These are phyloP conservation scores for Phyllostomus discolor DNA, from an alignment of 2,113 vertebrate genomes.

Conservation along the genomic window DNA sequence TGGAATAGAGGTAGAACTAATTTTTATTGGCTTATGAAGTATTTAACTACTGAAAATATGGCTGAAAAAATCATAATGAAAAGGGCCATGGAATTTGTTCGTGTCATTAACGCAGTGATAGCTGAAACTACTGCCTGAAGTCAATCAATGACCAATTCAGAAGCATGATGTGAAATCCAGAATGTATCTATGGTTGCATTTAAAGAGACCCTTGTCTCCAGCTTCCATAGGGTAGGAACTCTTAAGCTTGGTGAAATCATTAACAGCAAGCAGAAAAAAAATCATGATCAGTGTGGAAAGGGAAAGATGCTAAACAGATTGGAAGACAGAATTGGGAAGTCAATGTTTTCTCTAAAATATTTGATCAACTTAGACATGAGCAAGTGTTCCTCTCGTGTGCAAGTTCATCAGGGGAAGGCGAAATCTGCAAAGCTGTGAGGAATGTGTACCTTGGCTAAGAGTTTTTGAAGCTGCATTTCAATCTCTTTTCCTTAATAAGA, in stretches of 20 bases:
- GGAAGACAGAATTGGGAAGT: background rate
- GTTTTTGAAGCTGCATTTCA: slow-evolving; percentile 62
- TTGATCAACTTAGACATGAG: background rate
- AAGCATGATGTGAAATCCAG: background rate
- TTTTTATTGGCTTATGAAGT: background rate
- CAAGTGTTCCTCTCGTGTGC: background rate
- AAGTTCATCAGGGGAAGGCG: background rate
- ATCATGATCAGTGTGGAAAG: background rate
- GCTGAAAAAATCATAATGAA: background rate
- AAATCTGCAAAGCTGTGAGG: slow-evolving; percentile 1
- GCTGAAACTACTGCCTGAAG: background rate
- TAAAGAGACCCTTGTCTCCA: background rate
- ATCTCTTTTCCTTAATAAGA: slow-evolving; percentile 68
- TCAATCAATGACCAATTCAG: background rate
- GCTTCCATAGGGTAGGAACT: background rate
- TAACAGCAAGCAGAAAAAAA: background rate
- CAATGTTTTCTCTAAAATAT: background rate
- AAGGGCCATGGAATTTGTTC: background rate
- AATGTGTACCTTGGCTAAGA: slow-evolving; percentile 34
- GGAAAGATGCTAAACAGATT: background rate
- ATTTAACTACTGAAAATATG: background rate
- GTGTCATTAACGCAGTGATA: background rate
- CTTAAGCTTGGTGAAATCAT: background rate
- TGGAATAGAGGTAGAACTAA: background rate
- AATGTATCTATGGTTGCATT: background rate